Conservation (phyloP, 2,888 invertebrate genomes). For the Cephus sareptanus region DNA sequence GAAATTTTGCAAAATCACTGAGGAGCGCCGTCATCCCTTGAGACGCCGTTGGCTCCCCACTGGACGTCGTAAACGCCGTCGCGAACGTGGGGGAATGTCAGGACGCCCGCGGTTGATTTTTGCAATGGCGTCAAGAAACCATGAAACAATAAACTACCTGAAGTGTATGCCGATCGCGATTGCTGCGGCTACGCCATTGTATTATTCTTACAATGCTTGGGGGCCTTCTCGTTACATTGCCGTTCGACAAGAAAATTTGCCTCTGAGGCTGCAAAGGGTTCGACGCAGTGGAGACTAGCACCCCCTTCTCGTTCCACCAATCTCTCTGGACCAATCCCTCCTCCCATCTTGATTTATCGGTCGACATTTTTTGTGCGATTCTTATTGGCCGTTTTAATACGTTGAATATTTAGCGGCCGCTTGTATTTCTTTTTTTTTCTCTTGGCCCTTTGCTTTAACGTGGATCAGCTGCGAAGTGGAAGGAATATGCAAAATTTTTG, state of each 20-base stretch:
- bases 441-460: neutral
- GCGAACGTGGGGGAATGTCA: constrained; percentile 48
- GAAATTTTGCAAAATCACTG: constrained; percentile 40
- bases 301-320: constrained; percentile 12
- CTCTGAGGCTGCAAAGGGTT: constrained; percentile 31
- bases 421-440: neutral
- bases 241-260: constrained; percentile 54
- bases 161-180: neutral
- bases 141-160: neutral
- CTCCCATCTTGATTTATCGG: constrained; percentile 51
- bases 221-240: constrained; percentile 38
- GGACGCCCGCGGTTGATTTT: constrained; percentile 40
- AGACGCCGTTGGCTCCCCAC: constrained; percentile 3
- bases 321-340: neutral
- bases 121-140: constrained; percentile 38
- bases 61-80: neutral
- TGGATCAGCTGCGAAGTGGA: neutral
- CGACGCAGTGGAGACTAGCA: neutral
- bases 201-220: constrained; percentile 11
- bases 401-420: constrained; percentile 36
- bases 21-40: neutral
- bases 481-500: neutral
- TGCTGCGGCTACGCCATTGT: neutral
- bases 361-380: constrained; percentile 52
- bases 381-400: constrained; percentile 59